Conservation (phyloP, 1,140 invertebrate species). For the Platyscapa corneri region DNA sequence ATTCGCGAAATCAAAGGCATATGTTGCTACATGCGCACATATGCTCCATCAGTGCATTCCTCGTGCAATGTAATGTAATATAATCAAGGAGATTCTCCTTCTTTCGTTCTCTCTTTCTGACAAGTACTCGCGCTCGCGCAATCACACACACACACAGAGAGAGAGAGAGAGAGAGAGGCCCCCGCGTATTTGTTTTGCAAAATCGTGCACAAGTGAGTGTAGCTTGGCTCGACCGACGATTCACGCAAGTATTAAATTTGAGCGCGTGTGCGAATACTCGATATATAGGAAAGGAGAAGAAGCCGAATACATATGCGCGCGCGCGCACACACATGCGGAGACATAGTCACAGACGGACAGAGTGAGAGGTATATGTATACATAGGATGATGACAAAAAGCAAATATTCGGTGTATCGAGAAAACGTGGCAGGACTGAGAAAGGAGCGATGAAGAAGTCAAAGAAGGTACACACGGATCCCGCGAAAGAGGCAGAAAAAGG, state of each 20-base stretch:
- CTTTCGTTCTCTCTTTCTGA: not conserved
- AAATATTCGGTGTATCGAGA: not conserved
- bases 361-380: no score
- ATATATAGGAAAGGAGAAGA: not conserved
- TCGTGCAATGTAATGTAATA: not conserved
- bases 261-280: not conserved
- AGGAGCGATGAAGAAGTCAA: constrained; percentile 17
- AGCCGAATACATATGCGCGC: not conserved
- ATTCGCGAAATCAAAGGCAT: not conserved
- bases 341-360: no score
- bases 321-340: no score
- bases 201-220: no score
- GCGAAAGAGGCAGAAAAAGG: not conserved
- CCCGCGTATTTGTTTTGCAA: not conserved
- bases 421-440: constrained; percentile 1
- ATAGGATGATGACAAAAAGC: not conserved
- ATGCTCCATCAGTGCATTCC: not conserved
- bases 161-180: no score
- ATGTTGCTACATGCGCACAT: no score
- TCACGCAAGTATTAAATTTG: no score
- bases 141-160: no score
- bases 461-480: not conserved
- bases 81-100: not conserved
- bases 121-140: no score
- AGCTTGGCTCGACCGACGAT: no score